Evolutionary conservation across 2,113 vertebrate genomes (phyloP), one percentile per base, ranked within the genome.

Genomic region (Rhinolophus ferrumequinum): DNA sequence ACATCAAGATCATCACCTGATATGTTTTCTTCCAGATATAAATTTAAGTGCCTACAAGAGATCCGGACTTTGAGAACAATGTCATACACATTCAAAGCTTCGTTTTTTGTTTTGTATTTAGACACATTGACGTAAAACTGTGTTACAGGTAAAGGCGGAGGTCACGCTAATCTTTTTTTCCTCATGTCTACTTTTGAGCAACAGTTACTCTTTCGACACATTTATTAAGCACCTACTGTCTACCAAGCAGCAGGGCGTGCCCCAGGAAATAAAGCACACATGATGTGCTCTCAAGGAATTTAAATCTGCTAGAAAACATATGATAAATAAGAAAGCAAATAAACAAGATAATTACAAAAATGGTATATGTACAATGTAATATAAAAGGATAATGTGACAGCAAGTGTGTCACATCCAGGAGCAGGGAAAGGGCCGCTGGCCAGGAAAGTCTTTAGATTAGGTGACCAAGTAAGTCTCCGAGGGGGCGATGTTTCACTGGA

Each of bases 71-170:
- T 50, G 85, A 92, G 52, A 90, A 47, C 9, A 82, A 79, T 62
- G 89, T 83, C 38, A 82, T 21, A 81, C 21, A 72, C 41, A 88
- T 87, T 90, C 52, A 93, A 73, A 92, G 11, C 41, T 69, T 69
- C 52, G 35, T 94, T 21, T 15, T 30, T 92, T 35, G 41, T 54
- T 54, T 54, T 52, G 2, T 44, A 50, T 60, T 95, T 90, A 26
- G 4, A 62, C 8, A 88, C 8, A 44, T 28, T 58, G 56, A 35
- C 44, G 16, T 95, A 81, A 80, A 84, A 85, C 14, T 41, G 7
- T 47, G 38, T 41, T 77, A 52, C 52, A 94, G 95, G 62, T 58
- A 69, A 69, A 81, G 54, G 7, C n/a, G 10, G 38, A 35, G 10
- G 5, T 66, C 72, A 80, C 19, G 52, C 38, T 69, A 35, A 19